Evolutionary conservation across 2,888 invertebrate species (phyloP), one percentile per base, ranked within the genome.

Genomic region (Augiades crinisus): DNA sequence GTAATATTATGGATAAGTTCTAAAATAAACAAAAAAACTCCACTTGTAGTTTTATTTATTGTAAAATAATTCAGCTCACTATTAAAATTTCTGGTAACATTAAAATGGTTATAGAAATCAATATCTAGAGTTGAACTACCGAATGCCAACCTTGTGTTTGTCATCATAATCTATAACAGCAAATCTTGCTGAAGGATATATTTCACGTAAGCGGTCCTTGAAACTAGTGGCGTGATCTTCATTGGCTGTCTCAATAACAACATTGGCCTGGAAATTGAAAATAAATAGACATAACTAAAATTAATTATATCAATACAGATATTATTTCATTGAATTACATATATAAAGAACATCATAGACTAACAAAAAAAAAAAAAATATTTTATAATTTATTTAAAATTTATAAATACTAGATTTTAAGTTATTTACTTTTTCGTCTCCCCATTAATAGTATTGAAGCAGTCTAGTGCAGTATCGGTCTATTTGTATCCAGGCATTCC

Each of bases 1-100:
- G 69, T 95, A 94, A 92, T 54, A 64, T 79, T 74, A 84, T 81
- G 77, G 64, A 73, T 86, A 84, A 86, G 81, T 73, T 75, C 59
- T 76, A 81, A 83, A 81, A 81, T 81, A 73, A 74, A 78, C 77
- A 73, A 74, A 78, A 81, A 78, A 71, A 58, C 10, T 6, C 8
- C 2, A 45, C 7, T 7, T 47, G 14, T 33, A 30, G 51, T 51
- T 62, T 57, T 40, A 38, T 55, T 41, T 31, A 14, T 8, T 21
- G 3, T 27, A 21, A 44, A 54, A 44, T 53, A 43, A 27, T n/a
- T n/a, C 3, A 27, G 8, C 1, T 2, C n/a, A 19, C 19, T 19
- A 19, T 4, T 24, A 24, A n/a, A 24, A 2, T 24, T 24, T 24
- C n/a, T n/a, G n/a, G n/a, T 24, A 5, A n/a, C 3, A n/a, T 24